A percentile compares a stretch with the other conserved stretches of the same genome.
phyloP scores from a whole-genome alignment of 2,113 vertebrate species.

The Ceratotherium simum region DNA sequence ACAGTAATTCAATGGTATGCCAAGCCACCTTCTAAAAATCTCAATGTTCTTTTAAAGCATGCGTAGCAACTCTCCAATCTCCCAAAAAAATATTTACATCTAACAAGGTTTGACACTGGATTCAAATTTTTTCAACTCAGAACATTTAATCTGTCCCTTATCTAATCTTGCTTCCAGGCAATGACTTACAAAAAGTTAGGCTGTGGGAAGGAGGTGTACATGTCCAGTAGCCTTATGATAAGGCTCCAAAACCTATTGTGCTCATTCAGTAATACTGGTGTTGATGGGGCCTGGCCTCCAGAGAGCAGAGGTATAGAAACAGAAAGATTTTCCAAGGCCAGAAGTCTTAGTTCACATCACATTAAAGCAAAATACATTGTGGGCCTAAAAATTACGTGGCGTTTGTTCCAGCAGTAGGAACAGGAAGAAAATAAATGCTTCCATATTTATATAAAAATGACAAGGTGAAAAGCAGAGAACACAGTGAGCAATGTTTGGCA shows the following conservation, averaged over 20 bases:
- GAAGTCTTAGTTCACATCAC: not conserved
- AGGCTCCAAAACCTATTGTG: not conserved
- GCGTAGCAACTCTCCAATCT: not conserved
- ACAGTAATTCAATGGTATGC: not conserved
- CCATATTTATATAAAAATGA: conserved; percentile 38
- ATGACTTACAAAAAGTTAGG: not conserved
- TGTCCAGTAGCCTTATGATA: not conserved
- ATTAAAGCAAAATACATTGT: conserved; percentile 10
- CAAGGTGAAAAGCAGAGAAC: conserved; percentile 33
- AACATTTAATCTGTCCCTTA: conserved; percentile 30
- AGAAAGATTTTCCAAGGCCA: not conserved
- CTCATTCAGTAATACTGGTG: not conserved
- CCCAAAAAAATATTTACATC: not conserved
- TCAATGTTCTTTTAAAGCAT: conserved; percentile 32
- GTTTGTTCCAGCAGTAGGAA: not conserved
- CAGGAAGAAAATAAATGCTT: conserved; percentile 12
- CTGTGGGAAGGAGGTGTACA: not conserved
- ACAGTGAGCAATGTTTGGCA: conserved; percentile 61
- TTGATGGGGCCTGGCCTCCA: not conserved
- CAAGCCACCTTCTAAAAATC: conserved; percentile 50
- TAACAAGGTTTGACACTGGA: conserved; percentile 9
- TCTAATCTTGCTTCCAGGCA: not conserved
- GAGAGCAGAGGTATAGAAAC: not conserved
- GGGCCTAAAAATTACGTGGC: not conserved
- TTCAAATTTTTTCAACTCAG: not conserved